Base-by-base conservation (phyloP, 2,888 invertebrate species). In the Acheta domesticus region DNA sequence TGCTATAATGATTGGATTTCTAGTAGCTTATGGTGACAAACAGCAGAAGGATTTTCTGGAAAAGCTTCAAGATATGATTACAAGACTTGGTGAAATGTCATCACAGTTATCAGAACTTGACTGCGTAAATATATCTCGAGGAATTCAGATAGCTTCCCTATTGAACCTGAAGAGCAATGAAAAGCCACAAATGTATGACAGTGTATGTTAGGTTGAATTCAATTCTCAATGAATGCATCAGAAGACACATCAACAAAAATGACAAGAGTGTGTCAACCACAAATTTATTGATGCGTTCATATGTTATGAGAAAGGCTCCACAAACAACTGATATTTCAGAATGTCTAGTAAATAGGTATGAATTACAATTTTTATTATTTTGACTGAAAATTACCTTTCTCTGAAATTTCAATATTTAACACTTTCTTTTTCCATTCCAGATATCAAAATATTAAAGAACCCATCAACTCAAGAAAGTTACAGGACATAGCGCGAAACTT, bases 401-500 rank as follows among this genome's bases (percentile, higher is more conserved):
- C 14, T 75, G 21, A n/a, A 14, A 20, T 14, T 75, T 75, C 4
- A 14, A 73, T 50, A 23, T 21, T 19, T 78, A 73, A 0, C n/a
- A 49, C 12, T n/a, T 48, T 48, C n/a, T 77, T 16, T 49, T 16
- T 19, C 48, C n/a, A 12, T 77, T 75, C 12, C 78, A 81, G 82
- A 83, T 1, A 79, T 84, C n/a, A 80, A 75, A 77, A 83, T 80
- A 82, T 84, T 73, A 83, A 85, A 23, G 81, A 82, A 11, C 84
- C 85, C 74, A 84, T 89, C 75, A 88, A 87, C 77, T 90, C 90
- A 1, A 86, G 89, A 75, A 82, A 86, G 16, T 85, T 90, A 48
- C 86, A 88, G 73, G 89, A 88, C 81, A 85, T 88, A 81, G 84
- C 86, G 1, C 88, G 86, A 79, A 87, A 87, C 82, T 86, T 90